These are phyloP conservation scores for Epizoanthus ramosus DNA, from an alignment of 92 coral and sea anemone genomes.

Conservation along the genomic window DNA sequence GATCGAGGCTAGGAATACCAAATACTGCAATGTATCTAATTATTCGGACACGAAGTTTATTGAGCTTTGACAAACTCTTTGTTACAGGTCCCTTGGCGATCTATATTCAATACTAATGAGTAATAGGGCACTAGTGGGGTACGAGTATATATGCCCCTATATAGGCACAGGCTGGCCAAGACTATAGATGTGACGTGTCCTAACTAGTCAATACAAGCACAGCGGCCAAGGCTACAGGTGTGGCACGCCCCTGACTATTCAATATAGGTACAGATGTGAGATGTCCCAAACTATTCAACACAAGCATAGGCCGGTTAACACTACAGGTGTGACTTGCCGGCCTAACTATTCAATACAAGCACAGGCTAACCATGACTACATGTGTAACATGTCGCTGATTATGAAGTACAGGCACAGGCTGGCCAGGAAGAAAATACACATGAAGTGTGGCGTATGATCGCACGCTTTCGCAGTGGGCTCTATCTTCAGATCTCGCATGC, in stretches of 20 bases:
- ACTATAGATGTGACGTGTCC: no score
- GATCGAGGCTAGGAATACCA: no score
- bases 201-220: background rate
- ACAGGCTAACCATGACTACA: background rate
- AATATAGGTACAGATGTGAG: background rate
- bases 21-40: no score
- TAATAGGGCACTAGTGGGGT: no score
- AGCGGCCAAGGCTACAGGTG: background rate
- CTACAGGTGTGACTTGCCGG: background rate
- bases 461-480: conserved; percentile 24
- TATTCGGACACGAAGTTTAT: no score
- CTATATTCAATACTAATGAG: no score
- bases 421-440: conserved; percentile 35
- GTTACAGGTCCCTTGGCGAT: no score
- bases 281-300: background rate
- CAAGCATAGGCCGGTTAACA: background rate
- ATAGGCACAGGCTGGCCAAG: no score
- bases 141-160: no score
- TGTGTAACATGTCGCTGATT: conserved; percentile 3
- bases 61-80: no score
- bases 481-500: conserved; percentile 54
- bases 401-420: conserved; percentile 31
- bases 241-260: background rate
- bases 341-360: background rate
- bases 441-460: conserved; percentile 25